Evolutionary conservation across 1,140 invertebrate species (phyloP).

Genomic region (Drosophila repleta): DNA sequence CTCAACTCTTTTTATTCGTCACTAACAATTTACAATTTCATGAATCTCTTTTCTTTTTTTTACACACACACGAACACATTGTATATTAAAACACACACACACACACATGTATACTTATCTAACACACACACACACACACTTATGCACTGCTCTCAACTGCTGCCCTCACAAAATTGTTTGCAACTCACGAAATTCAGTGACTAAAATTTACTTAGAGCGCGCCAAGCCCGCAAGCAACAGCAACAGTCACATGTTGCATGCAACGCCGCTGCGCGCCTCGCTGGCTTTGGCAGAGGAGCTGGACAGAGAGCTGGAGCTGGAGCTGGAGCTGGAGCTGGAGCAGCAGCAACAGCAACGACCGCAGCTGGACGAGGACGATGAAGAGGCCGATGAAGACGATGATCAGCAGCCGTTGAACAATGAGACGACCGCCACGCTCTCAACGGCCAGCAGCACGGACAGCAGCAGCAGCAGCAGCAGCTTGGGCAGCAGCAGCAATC

Average conservation of each 20-base stretch:
- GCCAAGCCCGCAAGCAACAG: constrained; percentile 42
- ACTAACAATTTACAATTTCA: constrained; percentile 74
- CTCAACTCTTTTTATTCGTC: constrained; percentile 17
- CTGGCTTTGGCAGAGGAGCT: constrained; percentile 66
- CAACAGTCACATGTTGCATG: constrained; percentile 38
- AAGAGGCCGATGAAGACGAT: constrained; percentile 71
- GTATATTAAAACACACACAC: constrained; percentile 52
- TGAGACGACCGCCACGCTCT: constrained; percentile 67
- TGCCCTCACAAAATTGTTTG: constrained; percentile 31
- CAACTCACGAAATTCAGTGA: constrained; percentile 58
- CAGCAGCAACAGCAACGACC: constrained; percentile 11
- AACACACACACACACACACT: constrained; percentile 43
- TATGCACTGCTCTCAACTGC: constrained; percentile 49
- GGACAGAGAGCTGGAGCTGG: constrained; percentile 67
- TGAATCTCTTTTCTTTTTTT: constrained; percentile 74
- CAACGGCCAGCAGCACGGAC: constrained; percentile 53
- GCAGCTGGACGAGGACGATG: constrained; percentile 54
- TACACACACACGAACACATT: constrained; percentile 35
- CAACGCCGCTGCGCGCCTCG: constrained; percentile 69
- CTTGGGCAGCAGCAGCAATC: constrained; percentile 56
- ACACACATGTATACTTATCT: constrained; percentile 56
- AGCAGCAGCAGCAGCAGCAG: constrained; percentile 47
- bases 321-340: constrained; percentile 23
- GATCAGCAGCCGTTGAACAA: constrained; percentile 72
- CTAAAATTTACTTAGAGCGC: constrained; percentile 79